phyloP scores from a whole-genome alignment of 2,797 vertebrate species.

The Dendrocincla tyrannina region DNA sequence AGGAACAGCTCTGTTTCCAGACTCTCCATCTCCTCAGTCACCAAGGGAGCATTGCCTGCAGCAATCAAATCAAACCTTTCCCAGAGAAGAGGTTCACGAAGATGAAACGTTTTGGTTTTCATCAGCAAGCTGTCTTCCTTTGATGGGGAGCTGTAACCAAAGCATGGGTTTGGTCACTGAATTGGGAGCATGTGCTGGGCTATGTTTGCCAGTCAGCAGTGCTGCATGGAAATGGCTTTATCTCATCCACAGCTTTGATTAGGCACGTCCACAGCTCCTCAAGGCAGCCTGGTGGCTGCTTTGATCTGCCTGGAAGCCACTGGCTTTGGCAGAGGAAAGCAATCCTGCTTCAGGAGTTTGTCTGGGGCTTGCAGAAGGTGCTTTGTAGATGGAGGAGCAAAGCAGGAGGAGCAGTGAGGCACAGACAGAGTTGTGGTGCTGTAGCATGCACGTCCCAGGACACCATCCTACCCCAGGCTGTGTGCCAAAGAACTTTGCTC shows the following conservation, averaged over 20 bases:
- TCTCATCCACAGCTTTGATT: constrained; percentile 8
- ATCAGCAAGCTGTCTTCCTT: neutral
- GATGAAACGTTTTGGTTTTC: neutral
- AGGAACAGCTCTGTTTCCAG: neutral
- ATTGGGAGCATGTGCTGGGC: neutral
- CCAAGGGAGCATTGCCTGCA: neutral
- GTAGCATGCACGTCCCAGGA: neutral
- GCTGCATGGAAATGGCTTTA: neutral
- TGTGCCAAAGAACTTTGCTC: neutral
- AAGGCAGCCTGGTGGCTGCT: neutral
- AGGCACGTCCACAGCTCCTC: neutral
- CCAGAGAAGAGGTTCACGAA: neutral
- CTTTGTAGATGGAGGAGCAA: neutral
- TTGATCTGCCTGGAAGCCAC: constrained; percentile 31
- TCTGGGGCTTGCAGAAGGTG: constrained; percentile 2
- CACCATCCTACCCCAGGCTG: neutral
- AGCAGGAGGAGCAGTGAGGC: neutral
- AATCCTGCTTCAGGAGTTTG: neutral
- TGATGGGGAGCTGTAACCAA: neutral
- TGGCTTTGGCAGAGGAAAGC: constrained; percentile 26
- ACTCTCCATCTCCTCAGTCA: neutral
- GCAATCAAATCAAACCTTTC: neutral
- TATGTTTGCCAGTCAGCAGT: neutral
- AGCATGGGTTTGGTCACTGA: neutral
- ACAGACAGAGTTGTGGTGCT: neutral